Evolutionary conservation across 2,888 invertebrate genomes (phyloP).

Genomic region (Parnassius glacialis): DNA sequence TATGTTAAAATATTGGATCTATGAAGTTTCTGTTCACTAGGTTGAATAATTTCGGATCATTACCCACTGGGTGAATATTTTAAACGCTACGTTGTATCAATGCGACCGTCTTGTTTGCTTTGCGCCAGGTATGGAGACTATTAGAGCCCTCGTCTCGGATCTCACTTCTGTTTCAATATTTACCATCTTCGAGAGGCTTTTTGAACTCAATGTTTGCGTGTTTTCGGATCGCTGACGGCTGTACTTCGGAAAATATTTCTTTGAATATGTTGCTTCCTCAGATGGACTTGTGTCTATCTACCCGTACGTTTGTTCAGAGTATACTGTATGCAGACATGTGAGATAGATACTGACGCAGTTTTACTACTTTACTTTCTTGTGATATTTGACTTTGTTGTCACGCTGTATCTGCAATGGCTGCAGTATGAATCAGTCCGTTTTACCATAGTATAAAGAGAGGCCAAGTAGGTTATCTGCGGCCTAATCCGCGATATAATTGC

Average conservation of each 20-base stretch:
- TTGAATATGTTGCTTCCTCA: slow-evolving; percentile 72
- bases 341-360: too few species aligned
- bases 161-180: slow-evolving; percentile 80
- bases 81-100: slow-evolving; percentile 63
- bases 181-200: slow-evolving; percentile 79
- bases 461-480: too few species aligned
- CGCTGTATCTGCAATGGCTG: too few species aligned
- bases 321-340: slow-evolving; percentile 22
- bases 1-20: too few species aligned
- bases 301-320: slow-evolving; percentile 59
- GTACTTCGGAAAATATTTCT: slow-evolving; percentile 70
- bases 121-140: slow-evolving; percentile 82
- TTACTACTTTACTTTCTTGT: too few species aligned
- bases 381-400: too few species aligned
- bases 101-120: slow-evolving; percentile 70
- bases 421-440: too few species aligned
- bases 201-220: slow-evolving; percentile 79
- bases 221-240: slow-evolving; percentile 79
- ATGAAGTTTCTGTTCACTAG: neutral
- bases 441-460: too few species aligned
- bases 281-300: slow-evolving; percentile 58
- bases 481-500: too few species aligned
- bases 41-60: slow-evolving; percentile 39
- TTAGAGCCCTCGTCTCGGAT: slow-evolving; percentile 71
- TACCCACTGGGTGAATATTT: slow-evolving; percentile 65